Conservation (phyloP, 2,113 vertebrate species). For the Bos indicus region DNA sequence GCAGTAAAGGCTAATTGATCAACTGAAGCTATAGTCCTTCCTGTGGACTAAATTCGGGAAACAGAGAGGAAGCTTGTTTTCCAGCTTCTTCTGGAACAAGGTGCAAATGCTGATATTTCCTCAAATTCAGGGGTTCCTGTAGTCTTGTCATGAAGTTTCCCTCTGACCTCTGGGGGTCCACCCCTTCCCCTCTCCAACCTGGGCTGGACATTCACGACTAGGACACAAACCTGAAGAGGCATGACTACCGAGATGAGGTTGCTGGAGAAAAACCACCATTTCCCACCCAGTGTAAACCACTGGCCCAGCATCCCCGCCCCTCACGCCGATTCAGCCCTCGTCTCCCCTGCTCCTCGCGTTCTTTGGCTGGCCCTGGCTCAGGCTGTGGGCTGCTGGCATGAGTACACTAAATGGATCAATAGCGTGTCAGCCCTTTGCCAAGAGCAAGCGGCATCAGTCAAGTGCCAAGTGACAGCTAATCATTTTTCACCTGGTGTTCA, state of each 20-base stretch:
- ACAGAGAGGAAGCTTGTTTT: neutral
- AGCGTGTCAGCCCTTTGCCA: slow-evolving; percentile 17
- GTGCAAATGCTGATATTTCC: neutral
- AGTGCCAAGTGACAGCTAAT: slow-evolving; percentile 66
- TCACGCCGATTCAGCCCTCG: accelerated
- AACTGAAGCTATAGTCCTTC: neutral
- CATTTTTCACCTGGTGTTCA: slow-evolving; percentile 60
- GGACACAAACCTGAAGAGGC: neutral
- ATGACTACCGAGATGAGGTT: neutral
- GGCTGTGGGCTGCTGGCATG: neutral
- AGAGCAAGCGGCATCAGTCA: slow-evolving; percentile 43
- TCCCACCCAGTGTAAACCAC: accelerated
- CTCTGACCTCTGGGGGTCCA: neutral
- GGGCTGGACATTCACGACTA: neutral
- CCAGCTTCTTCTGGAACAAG: neutral
- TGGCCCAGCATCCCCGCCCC: neutral
- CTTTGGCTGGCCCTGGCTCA: neutral
- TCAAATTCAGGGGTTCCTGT: neutral
- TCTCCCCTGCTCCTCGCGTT: neutral
- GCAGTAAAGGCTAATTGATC: neutral
- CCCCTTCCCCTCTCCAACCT: neutral
- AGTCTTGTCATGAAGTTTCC: neutral
- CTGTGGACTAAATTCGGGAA: neutral
- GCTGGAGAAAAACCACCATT: neutral
- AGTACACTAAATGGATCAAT: slow-evolving; percentile 70